Base-by-base conservation (phyloP, 1,140 invertebrate genomes). In the Arctopsyche grandis region DNA sequence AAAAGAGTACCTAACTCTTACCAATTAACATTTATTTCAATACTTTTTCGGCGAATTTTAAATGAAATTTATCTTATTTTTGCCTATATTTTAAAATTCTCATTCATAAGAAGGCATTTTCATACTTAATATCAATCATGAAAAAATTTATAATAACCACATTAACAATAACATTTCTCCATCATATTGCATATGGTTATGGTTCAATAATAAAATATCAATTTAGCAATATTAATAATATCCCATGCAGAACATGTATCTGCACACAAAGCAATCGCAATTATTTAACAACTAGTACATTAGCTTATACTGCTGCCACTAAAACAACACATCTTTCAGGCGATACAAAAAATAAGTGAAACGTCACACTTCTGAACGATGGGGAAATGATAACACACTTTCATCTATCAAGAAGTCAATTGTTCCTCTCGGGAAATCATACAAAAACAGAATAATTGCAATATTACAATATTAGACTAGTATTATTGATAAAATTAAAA, bases 121-220 rank as follows among this genome's bases (percentile, higher is more conserved):
- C 75, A 81, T 66, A 19, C 80, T 81, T 79, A 38, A 81, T 79
- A 76, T 76, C 76, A 79, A 29, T 75, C 78, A 74, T 74, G 74
- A 79, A 74, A 81, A 71, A 46, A 46, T 22, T 71, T 44, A 71
- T 66, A 71, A 44, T 71, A 71, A 71, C 69, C 76, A 78, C 78
- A 77, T 76, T 71, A 71, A 79, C 78, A 77, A 76, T 63, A 46
- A 75, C 76, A 48, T 73, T 29, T 74, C 44, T 74, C 48, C 71
- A 46, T 74, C 71, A 56, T 46, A 56, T 74, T 74, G 66, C 48
- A 43, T 71, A 74, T 63, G 77, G 58, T 79, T 79, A 79, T 56
- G 77, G 43, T 79, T 81, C 76, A 77, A 80, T 79, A 80, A 80
- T 82, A 82, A 82, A 82, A 82, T 82, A 82, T 82, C 69, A 78